These are phyloP conservation scores for Anguilla japonica DNA, from an alignment of 2,113 vertebrate genomes.

Conservation along the genomic window DNA sequence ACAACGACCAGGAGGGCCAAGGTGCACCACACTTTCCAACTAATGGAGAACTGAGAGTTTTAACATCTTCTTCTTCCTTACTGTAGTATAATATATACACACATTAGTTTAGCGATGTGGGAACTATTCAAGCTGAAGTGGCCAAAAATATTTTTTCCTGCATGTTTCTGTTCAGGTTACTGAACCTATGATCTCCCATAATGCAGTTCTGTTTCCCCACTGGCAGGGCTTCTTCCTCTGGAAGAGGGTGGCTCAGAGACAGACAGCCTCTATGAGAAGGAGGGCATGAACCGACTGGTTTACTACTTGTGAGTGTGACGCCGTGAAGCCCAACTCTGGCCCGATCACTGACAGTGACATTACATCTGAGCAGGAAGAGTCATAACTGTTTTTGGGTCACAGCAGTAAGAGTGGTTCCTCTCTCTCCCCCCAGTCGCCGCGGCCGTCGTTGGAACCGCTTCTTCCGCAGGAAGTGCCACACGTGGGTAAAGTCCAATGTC, in stretches of 20 bases:
- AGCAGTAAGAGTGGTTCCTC: not conserved
- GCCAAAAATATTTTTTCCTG: no score
- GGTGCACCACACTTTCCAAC: conserved; percentile 56
- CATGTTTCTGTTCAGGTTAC: no score
- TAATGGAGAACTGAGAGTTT: not conserved
- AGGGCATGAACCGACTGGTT: conserved; percentile 82
- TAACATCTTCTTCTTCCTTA: no score
- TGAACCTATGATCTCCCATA: no score
- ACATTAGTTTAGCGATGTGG: no score
- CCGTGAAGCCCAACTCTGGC: not conserved
- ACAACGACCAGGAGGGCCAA: conserved; percentile 78
- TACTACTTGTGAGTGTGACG: conserved; percentile 80
- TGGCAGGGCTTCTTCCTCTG: conserved; percentile 73
- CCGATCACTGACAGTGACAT: not conserved
- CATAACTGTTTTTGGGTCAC: not conserved
- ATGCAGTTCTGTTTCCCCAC: not conserved
- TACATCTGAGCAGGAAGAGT: not conserved
- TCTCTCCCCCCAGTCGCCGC: conserved; percentile 66
- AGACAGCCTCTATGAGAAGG: conserved; percentile 81
- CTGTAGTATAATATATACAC: no score
- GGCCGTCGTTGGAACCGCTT: conserved; percentile 85
- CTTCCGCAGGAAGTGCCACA: conserved; percentile 81
- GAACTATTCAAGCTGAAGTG: no score
- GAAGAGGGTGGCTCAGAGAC: conserved; percentile 82
- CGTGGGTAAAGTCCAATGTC: conserved; percentile 80